Conservation (phyloP, 1,140 invertebrate species). For the Polypedilum vanderplanki region DNA sequence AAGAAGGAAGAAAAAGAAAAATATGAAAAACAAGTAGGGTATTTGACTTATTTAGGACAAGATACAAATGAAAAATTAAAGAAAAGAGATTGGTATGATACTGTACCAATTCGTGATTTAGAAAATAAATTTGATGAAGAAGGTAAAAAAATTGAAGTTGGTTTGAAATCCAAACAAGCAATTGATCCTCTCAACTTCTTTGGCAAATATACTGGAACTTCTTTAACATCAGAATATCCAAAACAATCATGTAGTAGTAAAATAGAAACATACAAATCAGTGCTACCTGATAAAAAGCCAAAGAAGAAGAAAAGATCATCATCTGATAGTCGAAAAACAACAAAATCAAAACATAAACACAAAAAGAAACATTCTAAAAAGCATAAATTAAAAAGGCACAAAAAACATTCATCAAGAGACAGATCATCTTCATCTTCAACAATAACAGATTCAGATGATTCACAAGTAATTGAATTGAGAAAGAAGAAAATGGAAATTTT, state of each 20-base stretch:
- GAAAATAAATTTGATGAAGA: slow-evolving; percentile 31
- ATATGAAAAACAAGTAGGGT: slow-evolving; percentile 96
- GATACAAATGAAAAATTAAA: slow-evolving; percentile 79
- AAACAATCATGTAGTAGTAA: neutral
- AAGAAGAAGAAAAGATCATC: slow-evolving; percentile 34
- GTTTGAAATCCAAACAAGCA: slow-evolving; percentile 53
- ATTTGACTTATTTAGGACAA: slow-evolving; percentile 92
- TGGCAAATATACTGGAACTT: slow-evolving; percentile 49
- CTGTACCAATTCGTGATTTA: slow-evolving; percentile 48
- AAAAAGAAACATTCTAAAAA: slow-evolving; percentile 41
- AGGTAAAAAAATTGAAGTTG: slow-evolving; percentile 50
- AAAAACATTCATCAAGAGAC: slow-evolving; percentile 42
- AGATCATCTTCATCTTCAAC: neutral
- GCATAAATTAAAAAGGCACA: slow-evolving; percentile 44
- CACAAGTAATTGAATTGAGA: slow-evolving; percentile 37
- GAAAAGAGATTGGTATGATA: slow-evolving; percentile 75
- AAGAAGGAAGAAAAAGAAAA: slow-evolving; percentile 89
- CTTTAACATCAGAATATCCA: slow-evolving; percentile 34
- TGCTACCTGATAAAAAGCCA: slow-evolving; percentile 33
- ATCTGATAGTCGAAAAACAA: slow-evolving; percentile 36
- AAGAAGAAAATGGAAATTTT: slow-evolving; percentile 60
- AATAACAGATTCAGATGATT: neutral
- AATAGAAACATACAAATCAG: slow-evolving; percentile 32
- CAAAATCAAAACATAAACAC: slow-evolving; percentile 26
- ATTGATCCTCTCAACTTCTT: slow-evolving; percentile 71